phyloP scores from a whole-genome alignment of 2,888 invertebrate species.

The Dicranocentrus wangi region DNA sequence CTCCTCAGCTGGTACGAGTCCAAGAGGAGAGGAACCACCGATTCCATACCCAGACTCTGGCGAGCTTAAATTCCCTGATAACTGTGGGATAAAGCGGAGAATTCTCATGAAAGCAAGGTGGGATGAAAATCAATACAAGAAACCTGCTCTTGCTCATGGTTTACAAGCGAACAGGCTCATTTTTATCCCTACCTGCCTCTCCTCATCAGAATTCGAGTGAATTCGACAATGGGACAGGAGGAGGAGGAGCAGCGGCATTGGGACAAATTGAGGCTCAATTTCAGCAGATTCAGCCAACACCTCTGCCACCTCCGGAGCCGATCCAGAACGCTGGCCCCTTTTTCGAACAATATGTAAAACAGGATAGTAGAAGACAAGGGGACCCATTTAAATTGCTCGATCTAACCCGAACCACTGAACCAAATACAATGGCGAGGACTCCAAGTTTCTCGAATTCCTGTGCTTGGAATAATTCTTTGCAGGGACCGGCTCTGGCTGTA shows the following conservation, averaged over 20 bases:
- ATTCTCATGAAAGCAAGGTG: slow-evolving; percentile 33
- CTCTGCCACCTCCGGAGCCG: too few relatives aligned
- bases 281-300: too few relatives aligned
- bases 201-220: neutral
- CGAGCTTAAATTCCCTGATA: slow-evolving; percentile 20
- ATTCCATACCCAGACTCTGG: neutral
- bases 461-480: too few relatives aligned
- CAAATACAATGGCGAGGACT: neutral
- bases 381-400: slow-evolving; percentile 13
- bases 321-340: slow-evolving; percentile 29
- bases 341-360: slow-evolving; percentile 33
- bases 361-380: slow-evolving; percentile 11
- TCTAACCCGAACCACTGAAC: neutral
- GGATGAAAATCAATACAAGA: slow-evolving; percentile 41
- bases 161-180: neutral
- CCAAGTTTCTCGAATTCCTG: neutral
- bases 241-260: too few relatives aligned
- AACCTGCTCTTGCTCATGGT: slow-evolving; percentile 5
- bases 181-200: neutral
- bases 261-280: too few relatives aligned
- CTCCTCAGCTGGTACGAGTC: neutral
- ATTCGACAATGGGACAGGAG: too few relatives aligned
- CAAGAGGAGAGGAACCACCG: neutral
- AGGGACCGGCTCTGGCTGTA: too few relatives aligned
- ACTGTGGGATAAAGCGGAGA: slow-evolving; percentile 49